Evolutionary conservation across 2,797 vertebrate genomes (phyloP).

Genomic region (Chelon auratus): DNA sequence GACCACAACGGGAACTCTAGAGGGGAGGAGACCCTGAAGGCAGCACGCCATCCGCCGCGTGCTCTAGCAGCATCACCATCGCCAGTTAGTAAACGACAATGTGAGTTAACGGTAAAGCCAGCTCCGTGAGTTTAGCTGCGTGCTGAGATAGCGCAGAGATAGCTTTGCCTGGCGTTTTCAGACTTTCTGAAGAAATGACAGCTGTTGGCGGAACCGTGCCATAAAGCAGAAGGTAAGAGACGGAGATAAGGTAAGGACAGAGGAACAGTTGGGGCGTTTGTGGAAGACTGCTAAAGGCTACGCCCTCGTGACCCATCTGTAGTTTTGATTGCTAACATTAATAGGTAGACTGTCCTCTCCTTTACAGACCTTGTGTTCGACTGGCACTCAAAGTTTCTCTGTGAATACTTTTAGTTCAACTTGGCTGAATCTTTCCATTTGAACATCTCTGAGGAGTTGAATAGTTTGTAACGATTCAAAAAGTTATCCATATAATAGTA

Average conservation of each 20-base stretch:
- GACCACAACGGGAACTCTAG: rapidly evolving
- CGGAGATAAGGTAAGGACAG: background rate
- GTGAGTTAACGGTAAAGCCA: constrained; percentile 61
- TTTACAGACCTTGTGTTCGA: no score
- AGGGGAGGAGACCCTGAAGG: constrained; percentile 43
- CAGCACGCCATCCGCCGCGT: constrained; percentile 52
- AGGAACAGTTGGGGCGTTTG: constrained; percentile 18
- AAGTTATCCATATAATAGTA: no score
- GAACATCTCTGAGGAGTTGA: no score
- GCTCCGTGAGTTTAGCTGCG: constrained; percentile 41
- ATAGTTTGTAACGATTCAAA: no score
- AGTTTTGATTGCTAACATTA: constrained; percentile 18
- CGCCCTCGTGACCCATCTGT: constrained; percentile 14
- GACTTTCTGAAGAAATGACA: constrained; percentile 61
- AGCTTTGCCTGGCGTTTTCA: constrained; percentile 29
- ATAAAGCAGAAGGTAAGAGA: constrained; percentile 70
- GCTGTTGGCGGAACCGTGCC: constrained; percentile 57
- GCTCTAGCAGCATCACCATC: constrained; percentile 58
- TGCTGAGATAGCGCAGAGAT: constrained; percentile 5
- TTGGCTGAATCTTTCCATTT: no score
- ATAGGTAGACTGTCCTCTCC: background rate
- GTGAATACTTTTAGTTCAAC: no score
- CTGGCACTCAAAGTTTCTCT: no score
- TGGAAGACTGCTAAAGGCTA: background rate
- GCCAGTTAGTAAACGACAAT: constrained; percentile 21